Evolutionary conservation across 2,888 invertebrate species (phyloP), one percentile per base, ranked within the genome.

Genomic region (Trichopoda pennipes): DNA sequence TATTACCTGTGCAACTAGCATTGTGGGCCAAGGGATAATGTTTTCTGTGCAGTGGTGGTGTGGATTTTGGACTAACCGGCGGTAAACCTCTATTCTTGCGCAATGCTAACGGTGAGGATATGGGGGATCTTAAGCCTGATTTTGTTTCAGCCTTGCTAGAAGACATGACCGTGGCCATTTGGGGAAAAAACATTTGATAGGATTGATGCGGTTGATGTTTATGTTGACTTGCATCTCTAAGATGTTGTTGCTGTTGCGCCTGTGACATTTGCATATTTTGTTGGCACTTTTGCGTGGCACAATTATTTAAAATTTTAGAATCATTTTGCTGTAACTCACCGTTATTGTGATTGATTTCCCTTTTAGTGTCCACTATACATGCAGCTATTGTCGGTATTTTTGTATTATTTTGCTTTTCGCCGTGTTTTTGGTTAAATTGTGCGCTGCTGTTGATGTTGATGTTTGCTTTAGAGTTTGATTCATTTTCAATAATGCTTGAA

Each of bases 41-140:
- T 64, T 90, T 90, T 6, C 89, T 84, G 2, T 87, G 85, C 69
- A 86, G 55, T 14, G 90, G 90, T 3, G 89, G 89, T 42, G 89
- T 89, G 0, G 89, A 90, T 35, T 90, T 90, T 0, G 89, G 89
- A 84, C 89, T 89, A 8, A 88, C 87, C 61, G 88, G 79, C 66
- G 87, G 79, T 9, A 84, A 60, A 0, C 87, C 85, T 0, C 88
- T 87, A 78, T 85, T 88, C 75, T 90, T 89, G 14, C 90, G 87
- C 7, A 86, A 73, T 3, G 87, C 85, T 64, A 88, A 51, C 9
- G 89, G 90, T 1, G 89, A 89, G 2, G 90, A 88, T 8, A 89
- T 85, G 3, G 90, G 90, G 14, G 89, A 90, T 6, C 87, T 85
- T 3, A 90, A 83, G 1, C 87, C 86, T 3, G 86, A 85, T 60